A percentile compares a stretch with the other conserved stretches of the same genome.
Evolutionary conservation across 2,888 invertebrate species (phyloP).

Genomic region (Drosophila meridiana): DNA sequence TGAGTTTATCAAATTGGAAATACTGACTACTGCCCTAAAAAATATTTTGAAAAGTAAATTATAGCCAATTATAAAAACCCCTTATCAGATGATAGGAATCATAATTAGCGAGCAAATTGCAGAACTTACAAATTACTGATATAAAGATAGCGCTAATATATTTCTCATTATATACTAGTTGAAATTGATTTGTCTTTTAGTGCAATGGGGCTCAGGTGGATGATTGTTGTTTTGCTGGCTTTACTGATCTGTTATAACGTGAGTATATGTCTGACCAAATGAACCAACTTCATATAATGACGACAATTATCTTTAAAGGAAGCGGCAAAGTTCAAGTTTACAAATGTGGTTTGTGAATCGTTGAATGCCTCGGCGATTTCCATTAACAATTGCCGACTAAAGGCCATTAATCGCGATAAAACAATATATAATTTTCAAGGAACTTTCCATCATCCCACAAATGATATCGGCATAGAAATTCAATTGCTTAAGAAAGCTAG

Average conservation of each 20-base stretch:
- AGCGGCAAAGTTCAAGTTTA: not conserved
- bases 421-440: slow-evolving; percentile 1
- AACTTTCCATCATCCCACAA: not conserved
- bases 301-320: not conserved
- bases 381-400: not conserved
- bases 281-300: not conserved
- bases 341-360: slow-evolving; percentile 3
- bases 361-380: not conserved
- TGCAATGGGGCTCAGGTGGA: not conserved
- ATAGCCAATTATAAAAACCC: no score
- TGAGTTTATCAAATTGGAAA: no score
- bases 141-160: no score
- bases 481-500: slow-evolving; percentile 19
- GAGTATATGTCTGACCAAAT: not conserved
- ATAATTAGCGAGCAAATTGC: no score
- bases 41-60: no score
- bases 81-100: no score
- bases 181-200: not conserved
- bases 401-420: slow-evolving; percentile 1
- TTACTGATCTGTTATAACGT: not conserved
- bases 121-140: no score
- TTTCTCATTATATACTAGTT: not conserved
- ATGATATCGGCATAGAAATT: not conserved
- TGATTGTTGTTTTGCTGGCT: not conserved
- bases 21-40: no score